A percentile compares a stretch with the other conserved stretches of the same genome.
Conservation (phyloP, 2,113 vertebrate species). For the Rousettus leschenaultii region DNA sequence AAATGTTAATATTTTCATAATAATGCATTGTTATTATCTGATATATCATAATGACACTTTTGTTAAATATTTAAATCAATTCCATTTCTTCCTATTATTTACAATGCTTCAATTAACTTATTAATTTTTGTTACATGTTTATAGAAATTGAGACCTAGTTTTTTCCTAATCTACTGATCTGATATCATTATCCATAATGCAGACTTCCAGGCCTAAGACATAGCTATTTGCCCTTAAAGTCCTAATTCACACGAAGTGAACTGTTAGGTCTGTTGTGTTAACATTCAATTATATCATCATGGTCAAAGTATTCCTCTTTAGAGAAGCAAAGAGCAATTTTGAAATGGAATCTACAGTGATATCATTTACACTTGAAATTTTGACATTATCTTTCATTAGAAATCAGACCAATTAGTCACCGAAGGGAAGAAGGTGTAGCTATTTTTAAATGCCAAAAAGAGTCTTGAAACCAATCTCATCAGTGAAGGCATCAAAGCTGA, state of each 20-base stretch:
- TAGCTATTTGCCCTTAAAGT: neutral
- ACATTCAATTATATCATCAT: neutral
- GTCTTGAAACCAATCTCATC: neutral
- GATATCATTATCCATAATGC: neutral
- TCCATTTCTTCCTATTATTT: neutral
- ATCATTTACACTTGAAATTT: neutral
- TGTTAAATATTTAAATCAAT: conserved; percentile 27
- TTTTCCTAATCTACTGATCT: neutral
- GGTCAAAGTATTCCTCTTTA: neutral
- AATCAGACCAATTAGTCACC: neutral
- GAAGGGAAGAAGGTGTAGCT: neutral
- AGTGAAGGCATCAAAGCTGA: neutral
- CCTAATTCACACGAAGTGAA: neutral
- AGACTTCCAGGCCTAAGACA: neutral
- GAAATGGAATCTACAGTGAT: neutral
- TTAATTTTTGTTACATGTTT: neutral
- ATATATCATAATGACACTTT: neutral
- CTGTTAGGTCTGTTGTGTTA: neutral
- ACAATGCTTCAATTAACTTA: neutral
- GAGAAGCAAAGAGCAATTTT: neutral
- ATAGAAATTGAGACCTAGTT: neutral
- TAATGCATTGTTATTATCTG: neutral
- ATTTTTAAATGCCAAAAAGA: neutral
- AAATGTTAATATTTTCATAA: neutral
- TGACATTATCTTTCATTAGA: neutral